These are phyloP conservation scores for Spicauda simplicius DNA, from an alignment of 2,888 invertebrate genomes.

Conservation along the genomic window DNA sequence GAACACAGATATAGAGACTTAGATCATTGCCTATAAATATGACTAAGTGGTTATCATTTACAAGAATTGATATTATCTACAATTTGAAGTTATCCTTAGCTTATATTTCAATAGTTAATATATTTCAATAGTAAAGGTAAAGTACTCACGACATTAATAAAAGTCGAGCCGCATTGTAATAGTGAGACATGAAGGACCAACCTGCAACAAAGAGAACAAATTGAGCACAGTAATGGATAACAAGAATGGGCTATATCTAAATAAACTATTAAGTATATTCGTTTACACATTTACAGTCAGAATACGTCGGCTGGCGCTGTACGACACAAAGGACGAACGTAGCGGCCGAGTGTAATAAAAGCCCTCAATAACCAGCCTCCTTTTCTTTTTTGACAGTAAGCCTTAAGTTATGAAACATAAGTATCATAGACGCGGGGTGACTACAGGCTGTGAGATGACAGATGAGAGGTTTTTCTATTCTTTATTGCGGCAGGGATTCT, in stretches of 20 bases:
- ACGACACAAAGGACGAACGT: slow-evolving; percentile 57
- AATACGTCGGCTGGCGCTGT: slow-evolving; percentile 53
- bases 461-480: slow-evolving; percentile 72
- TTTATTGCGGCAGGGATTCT: slow-evolving; percentile 69
- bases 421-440: slow-evolving; percentile 60
- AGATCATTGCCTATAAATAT: too few species aligned
- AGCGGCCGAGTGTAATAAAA: slow-evolving; percentile 61
- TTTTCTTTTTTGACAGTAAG: slow-evolving; percentile 66
- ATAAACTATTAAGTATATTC: slow-evolving; percentile 45
- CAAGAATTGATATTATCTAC: not conserved
- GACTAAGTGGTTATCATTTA: slow-evolving; percentile 1
- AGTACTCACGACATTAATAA: slow-evolving; percentile 25
- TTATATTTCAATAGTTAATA: not conserved
- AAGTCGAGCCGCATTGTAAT: not conserved
- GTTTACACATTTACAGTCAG: slow-evolving; percentile 57
- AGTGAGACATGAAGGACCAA: slow-evolving; percentile 52
- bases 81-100: not conserved
- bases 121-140: not conserved
- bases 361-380: slow-evolving; percentile 66
- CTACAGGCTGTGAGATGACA: slow-evolving; percentile 67
- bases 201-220: slow-evolving; percentile 70
- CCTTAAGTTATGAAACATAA: slow-evolving; percentile 71
- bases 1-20: too few species aligned
- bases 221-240: slow-evolving; percentile 28
- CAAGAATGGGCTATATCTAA: slow-evolving; percentile 44